Percentiles rank a stretch among this genome's conserved stretches.
These are phyloP conservation scores for Myathropa florea DNA, from an alignment of 2,888 invertebrate genomes.

Conservation along the genomic window DNA sequence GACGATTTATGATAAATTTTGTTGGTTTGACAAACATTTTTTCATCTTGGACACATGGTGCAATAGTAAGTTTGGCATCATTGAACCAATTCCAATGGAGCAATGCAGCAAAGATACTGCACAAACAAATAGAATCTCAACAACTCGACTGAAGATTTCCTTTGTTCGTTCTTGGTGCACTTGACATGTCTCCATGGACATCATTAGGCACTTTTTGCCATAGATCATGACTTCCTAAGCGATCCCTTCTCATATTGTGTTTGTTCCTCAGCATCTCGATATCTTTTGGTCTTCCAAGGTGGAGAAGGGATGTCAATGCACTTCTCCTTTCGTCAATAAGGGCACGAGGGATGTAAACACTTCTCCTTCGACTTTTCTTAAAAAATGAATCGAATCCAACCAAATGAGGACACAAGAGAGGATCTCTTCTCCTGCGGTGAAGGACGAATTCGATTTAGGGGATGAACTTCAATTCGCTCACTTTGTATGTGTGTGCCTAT, in stretches of 20 bases:
- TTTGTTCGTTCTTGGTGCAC: no score
- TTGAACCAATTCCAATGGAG: no score
- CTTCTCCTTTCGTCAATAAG: not conserved
- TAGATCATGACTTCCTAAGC: not conserved
- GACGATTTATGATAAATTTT: no score
- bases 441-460: slow-evolving; percentile 36
- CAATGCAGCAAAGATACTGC: no score
- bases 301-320: slow-evolving; percentile 19
- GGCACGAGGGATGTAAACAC: slow-evolving; percentile 17
- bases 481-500: not conserved
- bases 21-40: no score
- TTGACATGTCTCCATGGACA: not conserved
- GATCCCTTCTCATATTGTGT: not conserved
- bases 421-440: slow-evolving; percentile 5
- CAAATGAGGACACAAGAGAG: not conserved
- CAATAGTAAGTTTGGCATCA: no score
- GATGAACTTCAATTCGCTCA: slow-evolving; percentile 22
- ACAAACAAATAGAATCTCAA: no score
- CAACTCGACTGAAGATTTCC: no score
- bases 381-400: slow-evolving; percentile 12
- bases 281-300: not conserved
- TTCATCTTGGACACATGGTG: no score
- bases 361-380: slow-evolving; percentile 38
- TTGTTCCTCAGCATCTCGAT: not conserved
- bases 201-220: not conserved